These are phyloP conservation scores for Limonius californicus DNA, from an alignment of 1,140 invertebrate species.

Conservation along the genomic window DNA sequence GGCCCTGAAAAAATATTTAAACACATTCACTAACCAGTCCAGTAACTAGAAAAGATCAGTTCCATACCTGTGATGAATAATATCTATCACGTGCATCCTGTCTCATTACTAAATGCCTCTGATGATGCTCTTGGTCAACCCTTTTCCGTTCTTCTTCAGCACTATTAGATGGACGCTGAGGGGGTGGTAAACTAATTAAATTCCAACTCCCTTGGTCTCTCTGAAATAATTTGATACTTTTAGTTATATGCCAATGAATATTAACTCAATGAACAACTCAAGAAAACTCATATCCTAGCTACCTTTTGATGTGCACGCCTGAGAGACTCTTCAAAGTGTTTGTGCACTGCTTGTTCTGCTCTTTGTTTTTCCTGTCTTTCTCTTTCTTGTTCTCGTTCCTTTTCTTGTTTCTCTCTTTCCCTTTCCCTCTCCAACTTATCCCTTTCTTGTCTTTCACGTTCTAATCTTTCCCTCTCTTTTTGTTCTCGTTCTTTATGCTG, in stretches of 20 bases:
- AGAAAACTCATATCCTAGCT: too few species aligned
- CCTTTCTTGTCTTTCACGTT: conserved; percentile 48
- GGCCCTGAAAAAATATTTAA: conserved; percentile 27
- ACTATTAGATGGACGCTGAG: conserved; percentile 42
- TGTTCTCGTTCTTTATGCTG: conserved; percentile 55
- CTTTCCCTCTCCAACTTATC: conserved; percentile 51
- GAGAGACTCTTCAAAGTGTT: conserved; percentile 87
- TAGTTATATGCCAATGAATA: conserved; percentile 5
- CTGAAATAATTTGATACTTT: background rate
- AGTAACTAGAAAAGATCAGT: conserved; percentile 27
- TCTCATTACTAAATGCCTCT: conserved; percentile 37
- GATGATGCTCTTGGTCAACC: conserved; percentile 35
- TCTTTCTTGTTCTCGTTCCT: conserved; percentile 55
- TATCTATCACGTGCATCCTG: conserved; percentile 19
- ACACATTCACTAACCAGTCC: background rate
- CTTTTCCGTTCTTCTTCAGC: conserved; percentile 41
- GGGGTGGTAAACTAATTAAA: conserved; percentile 48
- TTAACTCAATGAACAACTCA: background rate
- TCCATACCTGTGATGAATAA: conserved; percentile 44
- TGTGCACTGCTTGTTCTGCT: conserved; percentile 74
- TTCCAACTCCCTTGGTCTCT: conserved; percentile 43
- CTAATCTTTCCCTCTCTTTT: conserved; percentile 52
- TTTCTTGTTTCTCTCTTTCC: conserved; percentile 50
- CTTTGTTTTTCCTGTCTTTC: conserved; percentile 62
- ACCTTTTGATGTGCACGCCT: conserved; percentile 80